These are phyloP conservation scores for Ptychodera flava DNA, from an alignment of 35 echinoderm and acorn worm genomes.

Conservation along the genomic window DNA sequence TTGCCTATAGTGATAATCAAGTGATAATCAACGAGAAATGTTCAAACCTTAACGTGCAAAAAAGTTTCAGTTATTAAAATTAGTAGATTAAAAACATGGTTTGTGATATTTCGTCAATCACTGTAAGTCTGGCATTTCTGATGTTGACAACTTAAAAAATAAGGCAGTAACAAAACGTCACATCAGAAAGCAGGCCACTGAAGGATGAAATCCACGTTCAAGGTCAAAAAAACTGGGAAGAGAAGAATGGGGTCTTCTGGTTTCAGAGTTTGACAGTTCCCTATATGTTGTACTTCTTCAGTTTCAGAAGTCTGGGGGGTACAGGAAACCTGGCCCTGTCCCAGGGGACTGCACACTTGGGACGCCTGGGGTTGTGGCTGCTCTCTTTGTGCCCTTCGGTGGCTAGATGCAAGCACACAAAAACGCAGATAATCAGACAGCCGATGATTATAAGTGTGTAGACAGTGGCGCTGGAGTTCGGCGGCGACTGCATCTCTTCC, in stretches of 20 bases:
- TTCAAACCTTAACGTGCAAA: no score
- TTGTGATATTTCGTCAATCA: background rate
- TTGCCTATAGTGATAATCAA: no score
- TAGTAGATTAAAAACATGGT: no score
- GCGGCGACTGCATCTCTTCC: slow-evolving; percentile 50
- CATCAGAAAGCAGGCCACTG: background rate
- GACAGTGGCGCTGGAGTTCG: slow-evolving; percentile 65
- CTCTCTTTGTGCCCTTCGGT: background rate
- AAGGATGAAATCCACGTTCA: background rate
- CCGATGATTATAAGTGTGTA: slow-evolving; percentile 89
- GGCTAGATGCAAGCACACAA: slow-evolving; percentile 35
- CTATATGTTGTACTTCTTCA: background rate
- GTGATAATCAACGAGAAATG: no score
- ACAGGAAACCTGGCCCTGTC: background rate
- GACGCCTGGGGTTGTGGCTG: background rate
- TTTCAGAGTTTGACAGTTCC: no score
- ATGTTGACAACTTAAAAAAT: background rate
- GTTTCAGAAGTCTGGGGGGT: background rate
- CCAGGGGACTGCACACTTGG: background rate
- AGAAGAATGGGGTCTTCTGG: no score
- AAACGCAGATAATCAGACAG: slow-evolving; percentile 58
- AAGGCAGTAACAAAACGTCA: background rate
- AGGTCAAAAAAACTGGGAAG: no score
- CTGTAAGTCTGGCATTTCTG: background rate
- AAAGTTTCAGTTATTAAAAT: no score